Evolutionary conservation across 2,888 invertebrate genomes (phyloP).

Genomic region (Hartigia nigra): DNA sequence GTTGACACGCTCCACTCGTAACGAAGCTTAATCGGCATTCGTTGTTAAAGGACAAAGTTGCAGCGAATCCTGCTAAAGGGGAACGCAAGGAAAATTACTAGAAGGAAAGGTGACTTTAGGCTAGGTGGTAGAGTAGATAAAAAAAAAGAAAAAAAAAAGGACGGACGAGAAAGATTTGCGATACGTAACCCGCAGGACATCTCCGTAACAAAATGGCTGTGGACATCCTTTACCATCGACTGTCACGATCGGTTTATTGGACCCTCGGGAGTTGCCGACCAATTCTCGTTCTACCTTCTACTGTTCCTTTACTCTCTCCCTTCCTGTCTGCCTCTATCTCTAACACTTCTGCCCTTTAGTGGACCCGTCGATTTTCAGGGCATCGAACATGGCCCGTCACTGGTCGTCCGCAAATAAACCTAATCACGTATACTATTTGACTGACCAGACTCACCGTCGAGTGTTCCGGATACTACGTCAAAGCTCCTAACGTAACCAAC

Average conservation of each 20-base stretch:
- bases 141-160: neutral
- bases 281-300: conserved; percentile 23
- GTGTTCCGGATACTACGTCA: conserved; percentile 38
- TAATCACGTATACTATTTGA: conserved; percentile 51
- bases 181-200: neutral
- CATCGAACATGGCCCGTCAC: conserved; percentile 45
- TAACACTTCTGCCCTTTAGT: conserved; percentile 15
- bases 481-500: neutral
- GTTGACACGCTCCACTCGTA: neutral
- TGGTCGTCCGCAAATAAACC: conserved; percentile 55
- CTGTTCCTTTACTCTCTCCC: neutral
- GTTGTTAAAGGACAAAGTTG: neutral
- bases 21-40: neutral
- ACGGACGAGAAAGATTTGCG: neutral
- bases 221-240: neutral
- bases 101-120: neutral
- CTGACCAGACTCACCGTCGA: conserved; percentile 17
- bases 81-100: neutral
- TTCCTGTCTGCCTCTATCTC: neutral
- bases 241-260: conserved; percentile 23
- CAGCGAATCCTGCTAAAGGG: neutral
- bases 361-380: conserved; percentile 52
- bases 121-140: neutral
- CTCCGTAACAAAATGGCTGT: neutral
- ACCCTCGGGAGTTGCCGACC: conserved; percentile 31